Base-by-base conservation (phyloP, 1,140 invertebrate genomes). In the Pemphigus obesinymphae region DNA sequence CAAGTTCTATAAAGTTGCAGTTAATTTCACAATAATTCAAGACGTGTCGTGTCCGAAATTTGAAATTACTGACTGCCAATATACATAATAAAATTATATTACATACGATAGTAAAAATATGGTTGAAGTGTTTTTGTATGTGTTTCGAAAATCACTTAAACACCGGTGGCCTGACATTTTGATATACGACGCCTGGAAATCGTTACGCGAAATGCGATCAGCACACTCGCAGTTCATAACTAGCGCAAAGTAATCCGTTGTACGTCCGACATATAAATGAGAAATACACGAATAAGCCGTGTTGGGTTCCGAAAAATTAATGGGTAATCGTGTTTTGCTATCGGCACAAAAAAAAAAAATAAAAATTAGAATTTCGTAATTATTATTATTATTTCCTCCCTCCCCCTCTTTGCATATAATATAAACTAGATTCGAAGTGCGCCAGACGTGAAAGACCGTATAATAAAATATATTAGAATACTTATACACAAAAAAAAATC, bases 201-300 rank as follows among this genome's bases (percentile, higher is more conserved):
- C 61, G 61, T 63, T 63, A 63, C 61, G 61, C 63, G 63, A n/a
- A n/a, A n/a, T n/a, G 31, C n/a, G n/a, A n/a, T n/a, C 50, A 53
- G 20, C 20, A 4, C 55, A 8, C 55, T n/a, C n/a, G n/a, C n/a
- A n/a, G n/a, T n/a, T n/a, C n/a, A n/a, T n/a, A n/a, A n/a, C 20
- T 7, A 10, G 10, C 8, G 66, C 11, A 23, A 66, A 37, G 31
- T 68, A 70, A 13, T 17, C 40, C 34, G 66, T 23, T 20, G 37
- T 3, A 23, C 34, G 66, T 70, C 66, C 66, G 66, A 68, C 7
- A 20, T 37, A 10, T 13, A 26, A 70, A 72, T 10, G 68, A 48
- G 40, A 48, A 48, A 43, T 29, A 72, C 68, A 72, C 68, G 68
- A 48, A 72, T 31, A 31, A 70, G 26, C 40, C 23, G 66, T 15